A percentile compares a stretch with the other conserved stretches of the same genome.
Evolutionary conservation across 2,113 vertebrate genomes (phyloP).

Genomic region (Lucifuga dentata): DNA sequence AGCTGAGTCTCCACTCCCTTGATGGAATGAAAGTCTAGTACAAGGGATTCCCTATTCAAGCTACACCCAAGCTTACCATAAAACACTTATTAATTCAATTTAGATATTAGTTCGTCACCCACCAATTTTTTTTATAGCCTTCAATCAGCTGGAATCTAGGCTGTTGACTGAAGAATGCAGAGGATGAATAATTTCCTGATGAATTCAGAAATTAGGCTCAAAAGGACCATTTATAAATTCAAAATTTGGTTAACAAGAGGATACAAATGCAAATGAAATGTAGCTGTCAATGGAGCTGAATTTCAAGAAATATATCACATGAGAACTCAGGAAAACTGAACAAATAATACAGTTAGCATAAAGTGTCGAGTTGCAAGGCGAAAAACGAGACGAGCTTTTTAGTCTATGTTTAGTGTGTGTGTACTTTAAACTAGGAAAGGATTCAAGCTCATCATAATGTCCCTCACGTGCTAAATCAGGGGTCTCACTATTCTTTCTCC

Average conservation of each 20-base stretch:
- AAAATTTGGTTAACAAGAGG: background rate
- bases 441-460: too few relatives aligned
- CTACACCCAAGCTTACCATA: constrained; percentile 3
- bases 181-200: background rate
- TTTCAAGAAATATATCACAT: too few relatives aligned
- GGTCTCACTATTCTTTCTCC: constrained; percentile 43
- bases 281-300: background rate
- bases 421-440: too few relatives aligned
- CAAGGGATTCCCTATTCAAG: constrained; percentile 34
- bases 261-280: background rate
- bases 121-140: too few relatives aligned
- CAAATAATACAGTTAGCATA: background rate
- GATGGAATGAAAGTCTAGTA: constrained; percentile 8
- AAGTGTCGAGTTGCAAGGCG: too few relatives aligned
- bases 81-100: background rate
- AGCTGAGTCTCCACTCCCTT: constrained; percentile 25
- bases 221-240: background rate
- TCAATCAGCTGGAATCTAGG: constrained; percentile 8
- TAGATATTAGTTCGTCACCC: background rate
- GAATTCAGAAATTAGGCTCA: background rate
- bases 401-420: background rate
- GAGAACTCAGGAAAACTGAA: too few relatives aligned
- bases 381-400: too few relatives aligned
- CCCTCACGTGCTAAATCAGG: constrained; percentile 19
- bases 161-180: background rate